phyloP scores from a whole-genome alignment of 2,797 vertebrate genomes.

The Manis crassicaudata region DNA sequence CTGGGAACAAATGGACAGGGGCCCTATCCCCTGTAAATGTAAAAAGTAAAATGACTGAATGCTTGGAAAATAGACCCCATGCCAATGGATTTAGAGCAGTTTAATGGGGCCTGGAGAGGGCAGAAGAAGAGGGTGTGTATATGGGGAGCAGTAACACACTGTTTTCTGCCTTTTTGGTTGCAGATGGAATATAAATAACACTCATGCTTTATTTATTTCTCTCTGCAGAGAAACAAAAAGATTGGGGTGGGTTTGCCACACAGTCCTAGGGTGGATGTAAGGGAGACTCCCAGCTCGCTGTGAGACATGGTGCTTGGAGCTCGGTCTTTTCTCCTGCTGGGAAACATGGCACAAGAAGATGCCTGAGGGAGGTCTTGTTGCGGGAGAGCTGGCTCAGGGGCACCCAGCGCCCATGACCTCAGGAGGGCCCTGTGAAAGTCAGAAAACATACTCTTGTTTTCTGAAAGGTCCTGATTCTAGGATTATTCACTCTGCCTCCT shows the following conservation, averaged over 20 bases:
- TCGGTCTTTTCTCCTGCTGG: constrained; percentile 13
- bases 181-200: background rate
- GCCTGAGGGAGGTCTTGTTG: background rate
- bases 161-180: background rate
- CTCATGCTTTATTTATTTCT: constrained; percentile 2
- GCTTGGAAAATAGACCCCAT: background rate
- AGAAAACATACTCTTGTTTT: background rate
- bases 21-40: no score
- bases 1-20: background rate
- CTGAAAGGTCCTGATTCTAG: background rate
- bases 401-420: background rate
- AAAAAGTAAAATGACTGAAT: background rate
- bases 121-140: constrained; percentile 13
- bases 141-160: background rate
- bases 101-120: background rate
- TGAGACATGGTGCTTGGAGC: background rate
- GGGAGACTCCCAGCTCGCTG: no score
- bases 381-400: background rate
- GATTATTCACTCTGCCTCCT: background rate
- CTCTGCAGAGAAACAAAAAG: background rate
- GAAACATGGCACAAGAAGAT: background rate
- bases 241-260: background rate
- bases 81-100: background rate
- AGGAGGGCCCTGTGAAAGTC: background rate
- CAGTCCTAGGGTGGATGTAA: background rate